These are phyloP conservation scores for Amphilophus citrinellus DNA, from an alignment of 2,113 vertebrate genomes.

Conservation along the genomic window DNA sequence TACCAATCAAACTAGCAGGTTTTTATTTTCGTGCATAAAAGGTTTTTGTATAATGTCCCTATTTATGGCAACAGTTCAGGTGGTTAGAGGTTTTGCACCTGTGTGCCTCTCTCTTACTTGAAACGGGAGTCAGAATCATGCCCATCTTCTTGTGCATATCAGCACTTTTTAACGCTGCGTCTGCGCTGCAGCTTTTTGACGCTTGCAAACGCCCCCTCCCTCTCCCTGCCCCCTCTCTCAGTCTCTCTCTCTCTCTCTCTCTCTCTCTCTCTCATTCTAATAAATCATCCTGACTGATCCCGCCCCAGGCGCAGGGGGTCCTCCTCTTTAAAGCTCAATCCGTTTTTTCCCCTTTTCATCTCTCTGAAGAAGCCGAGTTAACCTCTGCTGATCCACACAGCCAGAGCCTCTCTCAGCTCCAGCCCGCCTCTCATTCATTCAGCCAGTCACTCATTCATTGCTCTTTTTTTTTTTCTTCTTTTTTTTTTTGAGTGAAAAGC, in stretches of 20 bases:
- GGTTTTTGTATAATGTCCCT: background rate
- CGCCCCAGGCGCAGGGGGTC: constrained; percentile 77
- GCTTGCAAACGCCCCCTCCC: constrained; percentile 53
- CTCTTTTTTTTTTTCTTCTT: constrained; percentile 67
- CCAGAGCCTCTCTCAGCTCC: constrained; percentile 68
- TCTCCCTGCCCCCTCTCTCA: constrained; percentile 9
- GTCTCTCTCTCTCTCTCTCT: constrained; percentile 33
- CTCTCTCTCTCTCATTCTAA: constrained; percentile 70
- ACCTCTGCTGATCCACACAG: constrained; percentile 79
- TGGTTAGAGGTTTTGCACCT: background rate
- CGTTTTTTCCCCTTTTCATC: constrained; percentile 79
- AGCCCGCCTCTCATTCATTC: constrained; percentile 76
- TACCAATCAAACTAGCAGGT: background rate
- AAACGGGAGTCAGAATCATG: constrained; percentile 22
- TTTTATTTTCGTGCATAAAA: constrained; percentile 6
- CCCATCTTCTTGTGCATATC: constrained; percentile 64
- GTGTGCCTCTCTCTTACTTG: background rate
- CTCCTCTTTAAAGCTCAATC: constrained; percentile 84
- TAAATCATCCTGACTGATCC: constrained; percentile 82
- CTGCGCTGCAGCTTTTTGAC: constrained; percentile 70
- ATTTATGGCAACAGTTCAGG: background rate
- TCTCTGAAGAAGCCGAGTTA: constrained; percentile 81
- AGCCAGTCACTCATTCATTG: constrained; percentile 80
- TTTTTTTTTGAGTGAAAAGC: constrained; percentile 65
- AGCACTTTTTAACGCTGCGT: constrained; percentile 72